These are phyloP conservation scores for Protula sp. DNA, from an alignment of 2,888 invertebrate species.

Conservation along the genomic window DNA sequence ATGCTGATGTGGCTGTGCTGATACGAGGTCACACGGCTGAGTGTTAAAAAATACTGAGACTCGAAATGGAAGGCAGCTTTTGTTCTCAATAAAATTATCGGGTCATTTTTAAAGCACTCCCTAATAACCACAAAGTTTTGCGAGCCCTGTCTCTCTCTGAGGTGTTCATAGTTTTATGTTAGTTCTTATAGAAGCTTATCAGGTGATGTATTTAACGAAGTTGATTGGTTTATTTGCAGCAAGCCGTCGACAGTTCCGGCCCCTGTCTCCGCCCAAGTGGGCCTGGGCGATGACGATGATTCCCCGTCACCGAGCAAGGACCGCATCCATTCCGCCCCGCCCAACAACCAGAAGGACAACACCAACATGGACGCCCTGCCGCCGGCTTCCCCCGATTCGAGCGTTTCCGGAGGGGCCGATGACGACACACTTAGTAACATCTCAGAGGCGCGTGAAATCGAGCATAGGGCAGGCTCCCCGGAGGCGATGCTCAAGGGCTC, in stretches of 20 bases:
- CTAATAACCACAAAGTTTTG: too few relatives aligned
- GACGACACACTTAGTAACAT: constrained; percentile 36
- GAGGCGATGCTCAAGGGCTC: constrained; percentile 11
- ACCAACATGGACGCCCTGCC: constrained; percentile 22
- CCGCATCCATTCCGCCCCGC: constrained; percentile 35
- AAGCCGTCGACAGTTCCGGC: constrained; percentile 42
- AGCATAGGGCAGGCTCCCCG: constrained; percentile 15
- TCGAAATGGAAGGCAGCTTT: too few relatives aligned
- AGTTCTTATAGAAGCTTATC: too few relatives aligned
- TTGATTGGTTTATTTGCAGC: constrained; percentile 26
- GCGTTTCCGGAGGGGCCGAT: constrained; percentile 27
- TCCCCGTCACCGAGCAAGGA: constrained; percentile 11
- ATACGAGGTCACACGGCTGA: too few relatives aligned
- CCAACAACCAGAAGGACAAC: constrained; percentile 15
- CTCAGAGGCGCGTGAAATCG: constrained; percentile 31
- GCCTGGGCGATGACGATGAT: constrained; percentile 22
- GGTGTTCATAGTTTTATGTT: too few relatives aligned
- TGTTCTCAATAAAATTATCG: too few relatives aligned
- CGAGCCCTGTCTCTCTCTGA: too few relatives aligned
- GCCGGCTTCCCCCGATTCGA: constrained; percentile 34
- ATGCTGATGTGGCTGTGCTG: too few relatives aligned
- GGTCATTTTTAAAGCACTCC: too few relatives aligned
- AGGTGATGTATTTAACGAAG: too few relatives aligned
- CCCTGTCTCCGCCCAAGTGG: constrained; percentile 30
- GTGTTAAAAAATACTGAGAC: too few relatives aligned